Evolutionary conservation across 1,140 invertebrate species (phyloP).

Genomic region (Lasioglossum albipes): DNA sequence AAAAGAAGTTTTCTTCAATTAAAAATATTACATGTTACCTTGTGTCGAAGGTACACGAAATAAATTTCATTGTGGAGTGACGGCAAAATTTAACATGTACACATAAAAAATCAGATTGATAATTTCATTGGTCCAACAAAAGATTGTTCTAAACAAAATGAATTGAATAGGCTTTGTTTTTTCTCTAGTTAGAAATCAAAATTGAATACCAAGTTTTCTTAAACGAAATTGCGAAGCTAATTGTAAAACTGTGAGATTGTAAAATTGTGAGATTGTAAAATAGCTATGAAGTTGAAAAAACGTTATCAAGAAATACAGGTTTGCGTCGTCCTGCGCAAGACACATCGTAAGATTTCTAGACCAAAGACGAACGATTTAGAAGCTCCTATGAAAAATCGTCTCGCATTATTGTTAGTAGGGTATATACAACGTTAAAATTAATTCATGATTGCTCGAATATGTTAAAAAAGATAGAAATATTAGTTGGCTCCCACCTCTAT

Average conservation of each 20-base stretch:
- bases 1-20: background rate
- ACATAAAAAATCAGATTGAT: background rate
- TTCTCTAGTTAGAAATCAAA: background rate
- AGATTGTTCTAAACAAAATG: constrained; percentile 11
- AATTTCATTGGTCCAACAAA: background rate
- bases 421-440: background rate
- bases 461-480: constrained; percentile 43
- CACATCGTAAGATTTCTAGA: constrained; percentile 25
- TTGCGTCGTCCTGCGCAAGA: background rate
- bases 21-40: too few species aligned
- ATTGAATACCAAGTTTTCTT: background rate
- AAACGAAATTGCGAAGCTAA: background rate
- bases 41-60: constrained; percentile 3
- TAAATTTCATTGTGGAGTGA: constrained; percentile 1
- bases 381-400: constrained; percentile 3
- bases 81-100: background rate
- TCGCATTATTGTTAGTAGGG: constrained; percentile 14
- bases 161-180: background rate
- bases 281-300: too few species aligned
- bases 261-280: too few species aligned
- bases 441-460: constrained; percentile 1
- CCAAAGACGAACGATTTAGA: constrained; percentile 23
- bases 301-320: too few species aligned
- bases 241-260: too few species aligned
- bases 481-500: constrained; percentile 40